Evolutionary conservation across 2,113 vertebrate species (phyloP), one percentile per base, ranked within the genome.

Genomic region (Oryzias javanicus): DNA sequence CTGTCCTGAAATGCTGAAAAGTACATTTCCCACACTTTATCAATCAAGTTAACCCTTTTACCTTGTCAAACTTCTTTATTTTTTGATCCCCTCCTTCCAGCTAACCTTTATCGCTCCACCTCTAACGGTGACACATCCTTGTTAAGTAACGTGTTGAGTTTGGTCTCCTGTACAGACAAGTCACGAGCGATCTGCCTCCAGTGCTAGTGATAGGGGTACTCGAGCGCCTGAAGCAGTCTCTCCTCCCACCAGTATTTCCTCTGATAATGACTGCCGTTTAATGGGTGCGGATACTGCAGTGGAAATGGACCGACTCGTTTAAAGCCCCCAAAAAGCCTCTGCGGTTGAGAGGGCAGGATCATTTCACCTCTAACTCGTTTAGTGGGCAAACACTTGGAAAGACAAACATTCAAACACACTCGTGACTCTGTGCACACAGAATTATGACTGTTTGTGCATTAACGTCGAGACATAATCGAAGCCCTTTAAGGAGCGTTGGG

Each of bases 231-330:
- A 46, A 17, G 3, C 6, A 12, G n/a, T 51, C 19, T 4, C 6
- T 42, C 4, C 18, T 42, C 3, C 42, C 7, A 20, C 14, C 17
- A 50, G 17, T 15, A 77, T 65, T 85, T 85, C 72, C 77, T 65
- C 19, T 60, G 20, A 60, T 72, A 79, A 77, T 85, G 61, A 59
- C 8, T 3, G 13, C 27, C 6, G 42, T 53, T 57, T 56, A 49
- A 17, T 46, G 13, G 49, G 25, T 17, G 47, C 56, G 65, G 72
- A 75, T 79, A 52, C 52, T 55, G 4, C 35, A 25, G 54, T 64
- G 79, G 70, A 85, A 88, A 85, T 82, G 61, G 57, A 3, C 12
- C 53, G 58, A 61, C 47, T 74, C 4, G 56, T 74, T 76, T 66
- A 73, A 1, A 4, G 58, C 59, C 25, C 19, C 22, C 3, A 40